Percentiles rank a stretch among this genome's conserved stretches.
phyloP scores from a whole-genome alignment of 2,113 vertebrate genomes.

The Antechinus stuartii region DNA sequence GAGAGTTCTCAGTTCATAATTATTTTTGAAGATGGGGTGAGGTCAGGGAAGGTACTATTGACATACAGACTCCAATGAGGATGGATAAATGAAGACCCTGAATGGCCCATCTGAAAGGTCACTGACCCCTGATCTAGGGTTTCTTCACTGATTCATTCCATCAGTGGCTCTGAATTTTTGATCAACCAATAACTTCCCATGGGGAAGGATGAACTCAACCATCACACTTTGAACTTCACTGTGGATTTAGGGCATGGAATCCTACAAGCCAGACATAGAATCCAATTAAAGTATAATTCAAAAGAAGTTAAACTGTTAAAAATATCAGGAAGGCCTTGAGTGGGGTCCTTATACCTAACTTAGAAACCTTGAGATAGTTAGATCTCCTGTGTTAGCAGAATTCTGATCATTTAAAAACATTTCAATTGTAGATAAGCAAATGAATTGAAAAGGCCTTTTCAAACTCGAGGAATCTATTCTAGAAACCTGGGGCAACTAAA shows the following conservation, averaged over 20 bases:
- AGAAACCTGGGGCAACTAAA: neutral
- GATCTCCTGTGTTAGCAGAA: neutral
- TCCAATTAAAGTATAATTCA: conserved; percentile 8
- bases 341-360: neutral
- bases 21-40: neutral
- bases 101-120: neutral
- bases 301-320: neutral
- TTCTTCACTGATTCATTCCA: neutral
- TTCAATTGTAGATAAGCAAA: neutral
- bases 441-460: conserved; percentile 31
- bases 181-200: conserved; percentile 14
- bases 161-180: neutral
- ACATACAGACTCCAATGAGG: neutral
- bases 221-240: neutral
- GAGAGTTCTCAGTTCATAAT: neutral
- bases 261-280: neutral
- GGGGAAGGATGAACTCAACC: neutral
- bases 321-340: neutral
- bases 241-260: neutral
- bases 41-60: neutral
- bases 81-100: neutral
- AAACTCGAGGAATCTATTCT: conserved; percentile 7
- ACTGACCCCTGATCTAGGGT: neutral
- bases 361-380: neutral
- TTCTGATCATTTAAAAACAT: neutral